Evolutionary conservation across 1,140 invertebrate species (phyloP), one percentile per base, ranked within the genome.

Genomic region (Drosophila gunungcola): DNA sequence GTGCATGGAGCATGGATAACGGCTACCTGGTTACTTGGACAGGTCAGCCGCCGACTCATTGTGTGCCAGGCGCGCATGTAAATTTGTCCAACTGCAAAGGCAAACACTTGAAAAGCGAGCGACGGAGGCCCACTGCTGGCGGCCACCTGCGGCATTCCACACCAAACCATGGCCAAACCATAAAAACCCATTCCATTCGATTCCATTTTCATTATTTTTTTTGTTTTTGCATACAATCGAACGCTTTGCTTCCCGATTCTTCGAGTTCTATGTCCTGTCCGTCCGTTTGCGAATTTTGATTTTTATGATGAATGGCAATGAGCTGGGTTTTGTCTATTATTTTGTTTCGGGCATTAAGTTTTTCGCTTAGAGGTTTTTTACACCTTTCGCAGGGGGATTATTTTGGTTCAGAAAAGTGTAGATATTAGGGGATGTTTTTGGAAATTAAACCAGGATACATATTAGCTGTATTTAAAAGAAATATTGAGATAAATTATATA

Each of bases 41-140:
- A 38, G 67, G 42, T 49, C 43, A 34, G 56, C 27, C 49, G 67
- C 51, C 57, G 64, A 39, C 61, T 84, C 80, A 80, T 84, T 84
- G 80, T 84, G 76, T 77, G 73, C 80, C 38, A 60, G 80, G 77
- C 77, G 61, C 62, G 81, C 77, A 85, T 85, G 81, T 85, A 85
- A 85, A 85, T 85, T 85, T 85, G 81, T 85, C 81, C 81, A 80
- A 80, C 65, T 80, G 81, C 81, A 80, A 84, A 73, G 81, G 64
- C 81, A 84, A 84, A 84, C 81, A 84, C 81, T 85, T 80, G 80
- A 80, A 83, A 69, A 45, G 69, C 43, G 43, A 74, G 55, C 46
- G 74, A 64, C 64, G 57, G 61, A 76, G 75, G 46, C 48, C 62
- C 54, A 54, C 56, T 67, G 75, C 48, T 73, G 75, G 67, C 54